phyloP scores from a whole-genome alignment of 2,113 vertebrate species.

The Pachypanchax playfairii region DNA sequence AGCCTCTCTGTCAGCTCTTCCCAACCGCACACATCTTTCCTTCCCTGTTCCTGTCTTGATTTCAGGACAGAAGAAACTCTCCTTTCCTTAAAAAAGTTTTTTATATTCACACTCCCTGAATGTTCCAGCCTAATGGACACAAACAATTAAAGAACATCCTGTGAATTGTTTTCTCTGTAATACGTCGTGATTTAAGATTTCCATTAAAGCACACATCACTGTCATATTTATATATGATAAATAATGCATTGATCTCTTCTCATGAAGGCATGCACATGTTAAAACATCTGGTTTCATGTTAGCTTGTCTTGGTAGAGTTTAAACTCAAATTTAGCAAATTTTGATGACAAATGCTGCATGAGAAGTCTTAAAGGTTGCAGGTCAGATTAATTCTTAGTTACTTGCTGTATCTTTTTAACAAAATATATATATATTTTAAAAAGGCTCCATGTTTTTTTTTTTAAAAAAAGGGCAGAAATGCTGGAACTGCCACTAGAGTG shows the following conservation, averaged over 20 bases:
- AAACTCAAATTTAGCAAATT: no score
- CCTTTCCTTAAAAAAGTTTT: constrained; percentile 8
- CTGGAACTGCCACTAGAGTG: not conserved
- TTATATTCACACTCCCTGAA: constrained; percentile 27
- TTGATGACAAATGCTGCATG: no score
- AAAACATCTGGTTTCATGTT: no score
- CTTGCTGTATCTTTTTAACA: not conserved
- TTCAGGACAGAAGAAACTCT: constrained; percentile 19
- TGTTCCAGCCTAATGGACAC: constrained; percentile 23
- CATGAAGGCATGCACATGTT: not conserved
- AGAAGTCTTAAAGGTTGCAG: no score
- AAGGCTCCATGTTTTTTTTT: not conserved
- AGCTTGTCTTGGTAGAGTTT: no score
- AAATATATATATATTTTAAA: not conserved
- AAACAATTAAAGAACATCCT: constrained; percentile 17
- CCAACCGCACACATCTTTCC: constrained; percentile 21
- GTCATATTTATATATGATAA: not conserved
- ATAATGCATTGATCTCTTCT: not conserved
- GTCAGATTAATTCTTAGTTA: not conserved
- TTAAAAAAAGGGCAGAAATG: not conserved
- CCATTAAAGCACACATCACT: constrained; percentile 21
- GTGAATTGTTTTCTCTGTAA: constrained; percentile 21
- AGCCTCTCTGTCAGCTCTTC: constrained; percentile 37
- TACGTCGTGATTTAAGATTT: constrained; percentile 5
- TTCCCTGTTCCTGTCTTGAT: constrained; percentile 21